Percentiles rank a stretch among this genome's conserved stretches.
phyloP scores from a whole-genome alignment of 2,113 vertebrate genomes.

The Ascaphus truei region DNA sequence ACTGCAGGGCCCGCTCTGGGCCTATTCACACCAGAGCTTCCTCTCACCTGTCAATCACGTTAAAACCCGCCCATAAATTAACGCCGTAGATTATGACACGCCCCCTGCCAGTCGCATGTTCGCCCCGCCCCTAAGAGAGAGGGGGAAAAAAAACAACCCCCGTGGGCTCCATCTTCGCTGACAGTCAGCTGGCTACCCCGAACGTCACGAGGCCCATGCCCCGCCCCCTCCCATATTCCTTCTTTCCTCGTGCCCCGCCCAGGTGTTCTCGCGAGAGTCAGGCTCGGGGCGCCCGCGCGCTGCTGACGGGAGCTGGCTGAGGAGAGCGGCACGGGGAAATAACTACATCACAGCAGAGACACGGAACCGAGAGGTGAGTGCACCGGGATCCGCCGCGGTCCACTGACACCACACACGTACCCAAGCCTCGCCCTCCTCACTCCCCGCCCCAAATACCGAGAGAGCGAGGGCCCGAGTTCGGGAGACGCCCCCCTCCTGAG shows the following conservation, averaged over 20 bases:
- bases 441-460: conserved; percentile 4
- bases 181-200: conserved; percentile 25
- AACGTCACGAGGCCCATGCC: conserved; percentile 11
- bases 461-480: conserved; percentile 2
- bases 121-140: neutral
- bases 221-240: no score
- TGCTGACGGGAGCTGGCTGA: conserved; percentile 25
- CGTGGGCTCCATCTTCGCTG: no score
- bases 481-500: neutral
- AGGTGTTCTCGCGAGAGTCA: conserved; percentile 29
- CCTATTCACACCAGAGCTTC: neutral
- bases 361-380: neutral
- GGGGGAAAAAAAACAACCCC: no score
- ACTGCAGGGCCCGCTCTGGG: conserved; percentile 2
- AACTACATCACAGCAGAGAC: neutral
- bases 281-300: conserved; percentile 21
- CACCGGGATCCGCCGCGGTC: no score
- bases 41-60: no score
- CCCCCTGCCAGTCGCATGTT: neutral
- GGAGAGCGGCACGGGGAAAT: neutral
- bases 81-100: neutral
- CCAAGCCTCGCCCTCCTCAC: neutral
- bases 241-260: no score
- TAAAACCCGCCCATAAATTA: neutral
- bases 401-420: neutral